Evolutionary conservation across 2,888 invertebrate species (phyloP).

Genomic region (Diloba caeruleocephala): DNA sequence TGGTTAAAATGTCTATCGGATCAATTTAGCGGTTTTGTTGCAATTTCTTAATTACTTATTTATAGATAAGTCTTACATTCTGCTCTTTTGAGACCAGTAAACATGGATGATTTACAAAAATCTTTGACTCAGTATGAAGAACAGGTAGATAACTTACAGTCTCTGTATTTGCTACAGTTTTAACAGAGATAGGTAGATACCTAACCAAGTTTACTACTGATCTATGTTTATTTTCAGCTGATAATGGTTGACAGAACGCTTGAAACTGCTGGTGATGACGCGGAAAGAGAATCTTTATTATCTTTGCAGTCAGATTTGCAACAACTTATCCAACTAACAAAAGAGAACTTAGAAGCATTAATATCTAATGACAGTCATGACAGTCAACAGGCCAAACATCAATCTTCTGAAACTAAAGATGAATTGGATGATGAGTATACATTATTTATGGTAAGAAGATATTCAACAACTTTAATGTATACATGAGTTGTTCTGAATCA

Average conservation of each 20-base stretch:
- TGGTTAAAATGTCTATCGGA: too few relatives aligned
- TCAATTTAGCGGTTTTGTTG: too few relatives aligned
- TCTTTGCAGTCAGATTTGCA: slow-evolving; percentile 90
- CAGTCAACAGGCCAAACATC: slow-evolving; percentile 19
- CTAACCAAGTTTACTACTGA: slow-evolving; percentile 13
- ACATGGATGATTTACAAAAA: slow-evolving; percentile 75
- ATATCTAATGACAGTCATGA: slow-evolving; percentile 35
- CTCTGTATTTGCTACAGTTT: too few relatives aligned
- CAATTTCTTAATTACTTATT: too few relatives aligned
- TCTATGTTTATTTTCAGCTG: slow-evolving; percentile 80
- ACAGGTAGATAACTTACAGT: slow-evolving; percentile 66
- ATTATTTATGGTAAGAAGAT: slow-evolving; percentile 91
- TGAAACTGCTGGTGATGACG: slow-evolving; percentile 75
- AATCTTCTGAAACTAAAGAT: slow-evolving; percentile 51
- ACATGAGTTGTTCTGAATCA: too few relatives aligned
- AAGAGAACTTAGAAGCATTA: slow-evolving; percentile 86
- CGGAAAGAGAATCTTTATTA: slow-evolving; percentile 88
- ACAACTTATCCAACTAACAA: slow-evolving; percentile 92
- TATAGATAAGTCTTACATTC: too few relatives aligned
- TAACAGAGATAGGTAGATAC: too few relatives aligned
- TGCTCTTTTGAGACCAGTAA: background rate
- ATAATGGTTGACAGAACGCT: slow-evolving; percentile 90
- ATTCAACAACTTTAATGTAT: too few relatives aligned
- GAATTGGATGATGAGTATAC: slow-evolving; percentile 90
- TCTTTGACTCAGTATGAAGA: slow-evolving; percentile 80